phyloP scores from a whole-genome alignment of 1,140 invertebrate genomes.

The Lucilia cuprina region DNA sequence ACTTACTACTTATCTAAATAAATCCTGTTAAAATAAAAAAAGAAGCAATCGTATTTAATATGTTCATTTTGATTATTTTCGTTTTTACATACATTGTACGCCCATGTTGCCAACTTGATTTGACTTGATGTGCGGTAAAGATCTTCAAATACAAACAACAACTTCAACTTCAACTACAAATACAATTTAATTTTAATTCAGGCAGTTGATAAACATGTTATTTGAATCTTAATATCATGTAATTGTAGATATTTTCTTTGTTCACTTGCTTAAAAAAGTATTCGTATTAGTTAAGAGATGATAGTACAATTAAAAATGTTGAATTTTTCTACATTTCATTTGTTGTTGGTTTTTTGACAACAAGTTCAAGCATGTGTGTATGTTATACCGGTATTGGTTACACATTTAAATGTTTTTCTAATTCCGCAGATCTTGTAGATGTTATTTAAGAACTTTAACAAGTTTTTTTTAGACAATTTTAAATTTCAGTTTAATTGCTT shows the following conservation, averaged over 20 bases:
- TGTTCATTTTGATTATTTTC: not conserved
- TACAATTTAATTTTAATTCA: not conserved
- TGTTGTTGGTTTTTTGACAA: not conserved
- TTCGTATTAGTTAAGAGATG: not conserved
- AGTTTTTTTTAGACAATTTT: too few relatives aligned
- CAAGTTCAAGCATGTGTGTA: too few relatives aligned
- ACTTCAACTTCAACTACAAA: not conserved
- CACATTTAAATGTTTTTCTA: too few relatives aligned
- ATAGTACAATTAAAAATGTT: not conserved
- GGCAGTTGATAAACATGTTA: not conserved
- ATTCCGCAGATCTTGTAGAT: too few relatives aligned
- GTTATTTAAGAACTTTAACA: too few relatives aligned
- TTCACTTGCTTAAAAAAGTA: not conserved
- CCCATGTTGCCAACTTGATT: not conserved
- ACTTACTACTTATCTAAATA: too few relatives aligned
- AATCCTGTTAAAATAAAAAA: too few relatives aligned
- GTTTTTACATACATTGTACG: not conserved
- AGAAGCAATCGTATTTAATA: not conserved
- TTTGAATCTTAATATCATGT: not conserved
- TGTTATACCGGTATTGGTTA: too few relatives aligned
- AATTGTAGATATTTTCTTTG: not conserved
- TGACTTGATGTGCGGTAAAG: not conserved
- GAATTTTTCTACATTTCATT: not conserved
- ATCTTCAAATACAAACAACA: not conserved
- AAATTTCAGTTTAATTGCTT: too few relatives aligned